These are phyloP conservation scores for Rana temporaria DNA, from an alignment of 2,113 vertebrate species.

Conservation along the genomic window DNA sequence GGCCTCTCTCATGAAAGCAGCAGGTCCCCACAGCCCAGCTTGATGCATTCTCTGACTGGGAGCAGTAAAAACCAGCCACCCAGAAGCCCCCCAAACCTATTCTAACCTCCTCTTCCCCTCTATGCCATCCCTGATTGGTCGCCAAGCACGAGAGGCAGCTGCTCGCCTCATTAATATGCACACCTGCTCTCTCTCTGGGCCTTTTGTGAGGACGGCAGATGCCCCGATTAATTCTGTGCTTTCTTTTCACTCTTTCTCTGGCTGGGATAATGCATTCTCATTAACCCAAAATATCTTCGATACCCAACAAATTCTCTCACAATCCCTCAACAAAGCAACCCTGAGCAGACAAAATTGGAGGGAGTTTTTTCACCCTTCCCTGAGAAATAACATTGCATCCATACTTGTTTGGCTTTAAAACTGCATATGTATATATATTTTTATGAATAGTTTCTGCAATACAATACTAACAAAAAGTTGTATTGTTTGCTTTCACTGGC, in stretches of 20 bases:
- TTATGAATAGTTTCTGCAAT: too few species aligned
- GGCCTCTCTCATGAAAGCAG: conserved; percentile 73
- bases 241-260: conserved; percentile 65
- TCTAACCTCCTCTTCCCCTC: conserved; percentile 44
- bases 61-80: conserved; percentile 65
- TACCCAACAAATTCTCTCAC: conserved; percentile 66
- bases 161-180: conserved; percentile 84
- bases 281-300: conserved; percentile 63
- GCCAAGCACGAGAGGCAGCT: conserved; percentile 78
- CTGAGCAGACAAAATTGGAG: conserved; percentile 49
- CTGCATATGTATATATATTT: too few species aligned
- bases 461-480: too few species aligned
- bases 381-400: not conserved
- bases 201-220: conserved; percentile 76
- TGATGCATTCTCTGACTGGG: conserved; percentile 60
- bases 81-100: conserved; percentile 58
- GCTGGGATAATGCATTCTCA: conserved; percentile 61
- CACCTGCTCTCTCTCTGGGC: conserved; percentile 88
- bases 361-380: not conserved
- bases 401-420: not conserved
- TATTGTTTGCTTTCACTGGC: too few species aligned
- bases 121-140: conserved; percentile 47
- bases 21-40: conserved; percentile 42
- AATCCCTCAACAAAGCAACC: conserved; percentile 54
- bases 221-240: conserved; percentile 76